These are phyloP conservation scores for Diorhabda sublineata DNA, from an alignment of 1,140 invertebrate genomes.

Conservation along the genomic window DNA sequence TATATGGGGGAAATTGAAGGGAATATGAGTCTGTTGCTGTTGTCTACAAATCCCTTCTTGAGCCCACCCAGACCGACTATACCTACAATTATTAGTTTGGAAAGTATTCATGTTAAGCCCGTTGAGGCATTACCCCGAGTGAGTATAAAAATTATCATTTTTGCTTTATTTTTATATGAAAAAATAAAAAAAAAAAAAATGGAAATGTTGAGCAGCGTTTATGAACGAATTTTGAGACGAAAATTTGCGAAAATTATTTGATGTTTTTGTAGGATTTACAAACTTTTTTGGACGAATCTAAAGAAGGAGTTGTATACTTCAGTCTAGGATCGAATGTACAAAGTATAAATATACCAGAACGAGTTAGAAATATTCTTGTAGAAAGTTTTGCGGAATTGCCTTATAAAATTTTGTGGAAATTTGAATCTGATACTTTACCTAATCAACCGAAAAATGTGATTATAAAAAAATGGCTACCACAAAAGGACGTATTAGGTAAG, in stretches of 20 bases:
- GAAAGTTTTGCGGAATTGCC: constrained; percentile 49
- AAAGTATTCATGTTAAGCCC: constrained; percentile 49
- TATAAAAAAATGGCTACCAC: constrained; percentile 64
- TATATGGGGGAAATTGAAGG: constrained; percentile 48
- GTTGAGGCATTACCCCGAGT: constrained; percentile 43
- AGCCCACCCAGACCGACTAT: constrained; percentile 48
- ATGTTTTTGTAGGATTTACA: constrained; percentile 39
- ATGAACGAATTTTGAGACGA: background rate
- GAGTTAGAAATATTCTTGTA: constrained; percentile 45
- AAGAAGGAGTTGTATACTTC: constrained; percentile 51
- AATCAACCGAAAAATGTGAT: constrained; percentile 59
- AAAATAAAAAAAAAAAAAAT: background rate
- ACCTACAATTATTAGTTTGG: constrained; percentile 49
- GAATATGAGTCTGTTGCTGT: constrained; percentile 52
- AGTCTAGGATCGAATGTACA: constrained; percentile 52
- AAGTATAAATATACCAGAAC: constrained; percentile 43
- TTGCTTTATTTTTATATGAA: background rate
- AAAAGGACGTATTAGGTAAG: constrained; percentile 64
- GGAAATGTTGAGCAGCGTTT: no score
- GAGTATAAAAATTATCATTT: constrained; percentile 20
- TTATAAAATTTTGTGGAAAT: constrained; percentile 53
- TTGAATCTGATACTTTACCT: constrained; percentile 51
- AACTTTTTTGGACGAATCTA: constrained; percentile 40
- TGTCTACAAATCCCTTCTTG: constrained; percentile 49
- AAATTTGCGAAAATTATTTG: background rate